Conservation (phyloP, 2,113 vertebrate species). For the Conger conger region DNA sequence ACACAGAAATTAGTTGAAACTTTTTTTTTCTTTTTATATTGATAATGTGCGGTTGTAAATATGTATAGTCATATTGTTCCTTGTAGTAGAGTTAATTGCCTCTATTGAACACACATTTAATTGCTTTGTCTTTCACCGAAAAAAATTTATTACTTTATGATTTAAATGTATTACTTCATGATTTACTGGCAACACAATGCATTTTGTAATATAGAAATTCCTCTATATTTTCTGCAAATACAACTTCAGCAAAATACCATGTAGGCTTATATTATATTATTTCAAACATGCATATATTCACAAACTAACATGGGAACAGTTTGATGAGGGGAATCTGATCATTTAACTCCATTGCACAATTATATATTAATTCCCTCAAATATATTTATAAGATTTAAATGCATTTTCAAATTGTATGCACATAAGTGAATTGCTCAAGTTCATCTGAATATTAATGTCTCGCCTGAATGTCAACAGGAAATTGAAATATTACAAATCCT, state of each 20-base stretch:
- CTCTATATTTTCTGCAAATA: no score
- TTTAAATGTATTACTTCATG: no score
- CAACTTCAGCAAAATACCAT: not conserved
- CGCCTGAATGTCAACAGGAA: no score
- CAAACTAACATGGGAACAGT: not conserved
- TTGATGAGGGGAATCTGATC: not conserved
- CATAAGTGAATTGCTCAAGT: no score
- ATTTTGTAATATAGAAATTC: not conserved
- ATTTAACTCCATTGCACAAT: not conserved
- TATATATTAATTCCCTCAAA: not conserved
- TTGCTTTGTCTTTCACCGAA: not conserved
- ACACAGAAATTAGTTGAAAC: not conserved
- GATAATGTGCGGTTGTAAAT: not conserved
- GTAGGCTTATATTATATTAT: no score
- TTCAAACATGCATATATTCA: not conserved
- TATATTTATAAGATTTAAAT: not conserved
- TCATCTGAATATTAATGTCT: no score
- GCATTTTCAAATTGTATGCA: no score
- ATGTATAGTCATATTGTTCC: not conserved
- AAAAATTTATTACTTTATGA: not conserved
- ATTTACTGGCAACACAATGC: not conserved
- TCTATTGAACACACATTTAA: not conserved
- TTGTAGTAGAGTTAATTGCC: not conserved
- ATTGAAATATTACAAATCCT: no score
- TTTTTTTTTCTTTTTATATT: no score